Percentiles rank a stretch among this genome's conserved stretches.
Evolutionary conservation across 1,140 invertebrate species (phyloP).

Genomic region (Drosophila rhopaloa): DNA sequence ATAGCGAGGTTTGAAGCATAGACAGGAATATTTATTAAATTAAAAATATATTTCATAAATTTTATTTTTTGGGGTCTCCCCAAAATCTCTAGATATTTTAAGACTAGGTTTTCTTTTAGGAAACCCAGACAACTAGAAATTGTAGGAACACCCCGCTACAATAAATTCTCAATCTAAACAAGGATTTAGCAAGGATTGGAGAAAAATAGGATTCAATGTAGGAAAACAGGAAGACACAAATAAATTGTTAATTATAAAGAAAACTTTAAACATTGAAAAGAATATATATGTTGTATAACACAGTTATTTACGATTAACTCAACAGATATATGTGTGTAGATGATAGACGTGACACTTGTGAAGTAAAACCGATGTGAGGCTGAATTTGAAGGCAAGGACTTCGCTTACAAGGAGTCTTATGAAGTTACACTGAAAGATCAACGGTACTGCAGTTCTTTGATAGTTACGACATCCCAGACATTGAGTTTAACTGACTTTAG

Average conservation of each 20-base stretch:
- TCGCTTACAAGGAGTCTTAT: slow-evolving; percentile 28
- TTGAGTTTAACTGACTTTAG: slow-evolving; percentile 30
- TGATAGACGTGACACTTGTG: slow-evolving; percentile 29
- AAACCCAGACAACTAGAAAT: neutral
- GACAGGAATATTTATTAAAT: neutral
- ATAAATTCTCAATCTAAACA: slow-evolving; percentile 17
- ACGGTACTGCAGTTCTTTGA: slow-evolving; percentile 5
- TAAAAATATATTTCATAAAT: neutral
- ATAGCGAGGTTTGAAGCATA: neutral
- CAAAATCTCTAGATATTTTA: neutral
- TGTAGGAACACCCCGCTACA: neutral
- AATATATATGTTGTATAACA: slow-evolving; percentile 37
- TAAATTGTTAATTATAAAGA: slow-evolving; percentile 26
- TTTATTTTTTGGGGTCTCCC: neutral
- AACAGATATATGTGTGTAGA: slow-evolving; percentile 23
- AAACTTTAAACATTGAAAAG: slow-evolving; percentile 26
- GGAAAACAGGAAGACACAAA: slow-evolving; percentile 30
- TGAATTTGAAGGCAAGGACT: slow-evolving; percentile 6
- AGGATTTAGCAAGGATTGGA: slow-evolving; percentile 34
- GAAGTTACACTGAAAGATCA: slow-evolving; percentile 13
- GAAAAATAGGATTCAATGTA: slow-evolving; percentile 23
- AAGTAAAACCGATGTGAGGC: slow-evolving; percentile 1
- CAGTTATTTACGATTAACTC: slow-evolving; percentile 44
- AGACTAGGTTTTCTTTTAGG: neutral
- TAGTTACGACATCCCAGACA: slow-evolving; percentile 29